Evolutionary conservation across 2,888 invertebrate species (phyloP).

Genomic region (Apamea crenata): DNA sequence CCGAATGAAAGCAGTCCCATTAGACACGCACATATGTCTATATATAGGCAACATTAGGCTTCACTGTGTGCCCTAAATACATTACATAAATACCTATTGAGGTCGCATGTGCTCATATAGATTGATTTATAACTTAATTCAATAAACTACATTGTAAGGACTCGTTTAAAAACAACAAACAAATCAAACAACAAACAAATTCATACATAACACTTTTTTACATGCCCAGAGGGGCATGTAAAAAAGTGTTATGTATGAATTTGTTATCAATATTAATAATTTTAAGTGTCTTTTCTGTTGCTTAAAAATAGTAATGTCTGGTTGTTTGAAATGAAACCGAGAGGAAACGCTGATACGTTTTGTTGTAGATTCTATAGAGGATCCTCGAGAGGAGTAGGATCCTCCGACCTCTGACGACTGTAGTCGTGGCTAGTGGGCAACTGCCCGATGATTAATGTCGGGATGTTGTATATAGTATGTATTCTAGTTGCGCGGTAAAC

Average conservation of each 20-base stretch:
- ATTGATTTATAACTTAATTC: constrained; percentile 67
- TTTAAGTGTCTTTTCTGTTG: not conserved
- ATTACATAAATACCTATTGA: constrained; percentile 53
- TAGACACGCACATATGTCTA: constrained; percentile 30
- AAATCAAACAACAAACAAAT: too few species aligned
- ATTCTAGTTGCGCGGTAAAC: too few species aligned
- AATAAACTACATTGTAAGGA: constrained; percentile 13
- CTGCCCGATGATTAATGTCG: not conserved
- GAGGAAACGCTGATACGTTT: not conserved
- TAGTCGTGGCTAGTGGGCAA: not conserved
- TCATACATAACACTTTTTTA: too few species aligned
- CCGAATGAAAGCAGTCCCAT: constrained; percentile 45
- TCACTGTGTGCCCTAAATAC: constrained; percentile 49
- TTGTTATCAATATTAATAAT: not conserved
- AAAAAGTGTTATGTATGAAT: constrained; percentile 25
- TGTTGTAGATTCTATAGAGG: not conserved
- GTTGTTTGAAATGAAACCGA: not conserved
- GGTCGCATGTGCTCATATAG: constrained; percentile 39
- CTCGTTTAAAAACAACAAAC: too few species aligned
- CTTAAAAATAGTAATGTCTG: not conserved
- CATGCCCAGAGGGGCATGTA: too few species aligned
- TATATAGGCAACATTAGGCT: constrained; percentile 59
- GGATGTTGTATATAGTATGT: too few species aligned
- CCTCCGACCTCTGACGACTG: too few species aligned
- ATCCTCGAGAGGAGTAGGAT: too few species aligned